phyloP scores from a whole-genome alignment of 1,140 invertebrate genomes.

The Calosoma granatense region DNA sequence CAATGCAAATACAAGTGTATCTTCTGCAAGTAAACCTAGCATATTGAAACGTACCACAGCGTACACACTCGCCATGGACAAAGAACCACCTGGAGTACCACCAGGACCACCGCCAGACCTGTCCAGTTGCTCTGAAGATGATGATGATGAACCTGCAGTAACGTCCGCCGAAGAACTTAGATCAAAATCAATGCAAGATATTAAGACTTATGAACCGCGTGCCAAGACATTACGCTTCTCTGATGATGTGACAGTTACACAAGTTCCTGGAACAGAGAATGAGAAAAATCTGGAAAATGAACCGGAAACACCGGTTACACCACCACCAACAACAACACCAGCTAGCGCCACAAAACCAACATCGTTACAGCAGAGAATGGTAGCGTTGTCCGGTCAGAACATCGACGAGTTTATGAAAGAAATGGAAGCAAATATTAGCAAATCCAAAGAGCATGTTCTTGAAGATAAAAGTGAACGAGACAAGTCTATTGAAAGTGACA shows the following conservation, averaged over 20 bases:
- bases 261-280: constrained; percentile 28
- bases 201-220: no score
- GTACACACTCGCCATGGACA: constrained; percentile 33
- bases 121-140: constrained; percentile 50
- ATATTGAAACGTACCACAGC: constrained; percentile 68
- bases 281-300: constrained; percentile 27
- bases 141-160: constrained; percentile 28
- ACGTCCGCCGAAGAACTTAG: no score
- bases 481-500: constrained; percentile 31
- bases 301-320: constrained; percentile 28
- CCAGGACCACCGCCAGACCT: constrained; percentile 70
- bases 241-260: constrained; percentile 39
- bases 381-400: constrained; percentile 76
- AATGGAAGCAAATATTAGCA: constrained; percentile 55
- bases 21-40: constrained; percentile 39
- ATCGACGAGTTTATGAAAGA: constrained; percentile 89
- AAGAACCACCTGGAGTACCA: constrained; percentile 78
- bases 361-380: constrained; percentile 70
- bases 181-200: constrained; percentile 20
- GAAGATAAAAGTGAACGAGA: constrained; percentile 48
- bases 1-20: constrained; percentile 31
- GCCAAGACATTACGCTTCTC: constrained; percentile 54
- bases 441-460: not conserved
- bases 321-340: constrained; percentile 63
- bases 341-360: constrained; percentile 49